Conservation (phyloP, 2,888 invertebrate species). For the Andrena bucephala region DNA sequence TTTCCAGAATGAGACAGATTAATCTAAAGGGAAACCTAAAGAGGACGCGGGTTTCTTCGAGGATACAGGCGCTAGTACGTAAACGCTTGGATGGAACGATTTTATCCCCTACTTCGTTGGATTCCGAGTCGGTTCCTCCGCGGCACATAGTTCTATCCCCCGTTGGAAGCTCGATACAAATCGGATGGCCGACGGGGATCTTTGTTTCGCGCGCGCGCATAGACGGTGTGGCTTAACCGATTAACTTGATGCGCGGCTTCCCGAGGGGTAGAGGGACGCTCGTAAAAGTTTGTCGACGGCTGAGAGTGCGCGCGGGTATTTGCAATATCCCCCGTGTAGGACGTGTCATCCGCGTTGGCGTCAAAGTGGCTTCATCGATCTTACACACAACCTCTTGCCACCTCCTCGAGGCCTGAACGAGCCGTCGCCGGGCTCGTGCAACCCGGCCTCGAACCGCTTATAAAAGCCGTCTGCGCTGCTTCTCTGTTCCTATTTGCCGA, state of each 20-base stretch:
- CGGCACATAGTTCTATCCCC: background rate
- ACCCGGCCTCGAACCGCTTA: constrained; percentile 51
- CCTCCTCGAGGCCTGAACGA: constrained; percentile 59
- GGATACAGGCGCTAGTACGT: background rate
- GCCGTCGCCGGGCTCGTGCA: constrained; percentile 35
- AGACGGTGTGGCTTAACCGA: constrained; percentile 30
- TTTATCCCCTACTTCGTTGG: background rate
- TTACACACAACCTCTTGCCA: constrained; percentile 65
- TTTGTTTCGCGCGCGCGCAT: constrained; percentile 32
- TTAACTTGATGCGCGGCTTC: constrained; percentile 49
- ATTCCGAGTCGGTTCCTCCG: background rate
- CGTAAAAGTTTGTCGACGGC: constrained; percentile 62
- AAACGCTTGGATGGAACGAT: background rate
- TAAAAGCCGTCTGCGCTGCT: constrained; percentile 46
- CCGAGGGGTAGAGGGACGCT: constrained; percentile 25
- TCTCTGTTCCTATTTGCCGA: constrained; percentile 45
- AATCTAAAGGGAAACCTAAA: too few relatives aligned
- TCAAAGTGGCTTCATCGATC: constrained; percentile 70
- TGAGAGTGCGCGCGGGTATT: constrained; percentile 62
- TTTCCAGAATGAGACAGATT: too few relatives aligned
- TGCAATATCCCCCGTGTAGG: constrained; percentile 60
- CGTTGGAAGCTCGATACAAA: constrained; percentile 18
- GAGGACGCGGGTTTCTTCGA: background rate
- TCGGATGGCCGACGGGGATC: constrained; percentile 15
- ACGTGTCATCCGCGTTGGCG: constrained; percentile 64